A percentile compares a stretch with the other conserved stretches of the same genome.
Evolutionary conservation across 2,797 vertebrate species (phyloP).

Genomic region (Pseudopleuronectes americanus): DNA sequence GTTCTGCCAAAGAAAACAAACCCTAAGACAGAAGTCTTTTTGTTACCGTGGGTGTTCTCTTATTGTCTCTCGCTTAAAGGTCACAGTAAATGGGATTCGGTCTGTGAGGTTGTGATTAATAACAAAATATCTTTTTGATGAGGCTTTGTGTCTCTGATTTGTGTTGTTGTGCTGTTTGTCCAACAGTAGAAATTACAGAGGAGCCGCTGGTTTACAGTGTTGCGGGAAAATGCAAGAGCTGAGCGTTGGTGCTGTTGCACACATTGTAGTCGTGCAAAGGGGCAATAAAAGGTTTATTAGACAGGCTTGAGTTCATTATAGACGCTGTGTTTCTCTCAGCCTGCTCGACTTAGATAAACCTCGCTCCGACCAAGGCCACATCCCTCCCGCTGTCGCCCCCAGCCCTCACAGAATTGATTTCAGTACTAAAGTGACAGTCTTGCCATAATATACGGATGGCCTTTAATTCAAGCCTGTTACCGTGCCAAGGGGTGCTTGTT

Average conservation of each 20-base stretch:
- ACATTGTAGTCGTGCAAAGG: conserved; percentile 45
- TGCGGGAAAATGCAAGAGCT: conserved; percentile 16
- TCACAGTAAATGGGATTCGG: conserved; percentile 60
- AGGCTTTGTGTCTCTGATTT: conserved; percentile 52
- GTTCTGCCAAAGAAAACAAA: conserved; percentile 15
- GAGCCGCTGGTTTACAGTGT: conserved; percentile 36
- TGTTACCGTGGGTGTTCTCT: conserved; percentile 13
- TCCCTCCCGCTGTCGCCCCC: conserved; percentile 82
- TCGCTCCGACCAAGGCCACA: conserved; percentile 85
- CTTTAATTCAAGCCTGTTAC: conserved; percentile 89
- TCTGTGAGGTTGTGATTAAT: conserved; percentile 62
- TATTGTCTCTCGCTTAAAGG: conserved; percentile 65
- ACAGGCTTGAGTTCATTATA: conserved; percentile 87
- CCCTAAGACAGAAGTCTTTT: not conserved
- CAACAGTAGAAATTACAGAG: conserved; percentile 45
- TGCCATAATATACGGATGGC: conserved; percentile 86
- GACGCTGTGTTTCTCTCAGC: conserved; percentile 81
- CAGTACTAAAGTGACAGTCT: conserved; percentile 92
- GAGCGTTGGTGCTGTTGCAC: conserved; percentile 12
- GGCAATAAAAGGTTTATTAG: conserved; percentile 85
- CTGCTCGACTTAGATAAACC: conserved; percentile 92
- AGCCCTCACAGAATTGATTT: conserved; percentile 90
- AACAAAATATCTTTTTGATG: conserved; percentile 46
- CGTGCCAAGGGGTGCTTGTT: conserved; percentile 88
- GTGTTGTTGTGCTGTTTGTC: conserved; percentile 60